A percentile compares a stretch with the other conserved stretches of the same genome.
Evolutionary conservation across 1,140 invertebrate species (phyloP).

Genomic region (Bathynomus jamesi): DNA sequence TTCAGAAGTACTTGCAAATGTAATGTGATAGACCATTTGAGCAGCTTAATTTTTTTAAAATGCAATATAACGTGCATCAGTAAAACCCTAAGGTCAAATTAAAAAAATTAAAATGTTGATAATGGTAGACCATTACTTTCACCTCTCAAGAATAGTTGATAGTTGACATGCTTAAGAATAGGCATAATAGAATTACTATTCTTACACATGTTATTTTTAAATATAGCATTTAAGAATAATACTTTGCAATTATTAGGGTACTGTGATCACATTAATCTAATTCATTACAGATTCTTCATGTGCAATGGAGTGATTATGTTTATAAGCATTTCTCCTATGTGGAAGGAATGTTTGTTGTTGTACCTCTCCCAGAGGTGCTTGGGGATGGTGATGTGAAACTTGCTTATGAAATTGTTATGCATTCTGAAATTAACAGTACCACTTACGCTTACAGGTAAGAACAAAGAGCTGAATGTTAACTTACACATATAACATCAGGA

Average conservation of each 20-base stretch:
- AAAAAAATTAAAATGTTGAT: not conserved
- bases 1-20: too few species aligned
- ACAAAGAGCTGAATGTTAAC: too few species aligned
- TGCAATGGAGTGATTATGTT: not conserved
- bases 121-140: not conserved
- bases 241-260: not conserved
- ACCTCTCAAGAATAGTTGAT: not conserved
- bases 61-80: too few species aligned
- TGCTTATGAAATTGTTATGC: not conserved
- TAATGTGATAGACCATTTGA: too few species aligned
- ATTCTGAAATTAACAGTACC: not conserved
- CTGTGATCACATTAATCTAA: not conserved
- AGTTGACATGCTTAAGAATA: not conserved
- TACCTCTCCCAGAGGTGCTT: not conserved
- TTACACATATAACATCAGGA: too few species aligned
- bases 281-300: not conserved
- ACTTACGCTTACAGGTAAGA: not conserved
- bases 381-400: not conserved
- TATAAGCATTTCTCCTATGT: not conserved
- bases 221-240: not conserved
- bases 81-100: too few species aligned
- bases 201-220: too few species aligned
- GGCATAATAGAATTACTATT: too few species aligned
- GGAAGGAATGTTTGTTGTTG: not conserved
- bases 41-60: too few species aligned